Evolutionary conservation across 2,113 vertebrate genomes (phyloP).

Genomic region (Shinisaurus crocodilurus): DNA sequence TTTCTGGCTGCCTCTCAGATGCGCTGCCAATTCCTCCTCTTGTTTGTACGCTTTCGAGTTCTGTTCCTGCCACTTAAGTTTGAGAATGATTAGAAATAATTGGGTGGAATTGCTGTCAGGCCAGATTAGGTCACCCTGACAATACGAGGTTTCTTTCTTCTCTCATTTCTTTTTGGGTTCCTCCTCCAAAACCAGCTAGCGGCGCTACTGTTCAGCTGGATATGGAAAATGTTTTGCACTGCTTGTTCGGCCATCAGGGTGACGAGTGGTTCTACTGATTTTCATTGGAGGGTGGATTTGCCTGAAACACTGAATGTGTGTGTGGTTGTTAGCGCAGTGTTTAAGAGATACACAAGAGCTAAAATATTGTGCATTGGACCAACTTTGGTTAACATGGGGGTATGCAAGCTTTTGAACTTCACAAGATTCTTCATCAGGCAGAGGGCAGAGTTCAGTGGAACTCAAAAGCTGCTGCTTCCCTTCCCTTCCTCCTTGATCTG

Average conservation of each 20-base stretch:
- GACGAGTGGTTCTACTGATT: background rate
- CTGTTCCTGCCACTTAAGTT: background rate
- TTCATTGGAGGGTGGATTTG: background rate
- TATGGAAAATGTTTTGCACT: too few relatives aligned
- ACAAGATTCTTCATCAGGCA: background rate
- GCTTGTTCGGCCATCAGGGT: background rate
- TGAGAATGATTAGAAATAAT: slow-evolving; percentile 4
- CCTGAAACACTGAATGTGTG: background rate
- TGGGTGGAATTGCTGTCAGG: background rate
- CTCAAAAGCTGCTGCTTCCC: background rate
- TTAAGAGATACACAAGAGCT: background rate
- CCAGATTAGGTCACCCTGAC: background rate
- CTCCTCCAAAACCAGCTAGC: too few relatives aligned
- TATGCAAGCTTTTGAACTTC: background rate
- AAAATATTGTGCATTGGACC: background rate
- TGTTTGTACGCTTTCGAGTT: background rate
- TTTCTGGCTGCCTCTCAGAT: background rate
- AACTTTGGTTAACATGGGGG: background rate
- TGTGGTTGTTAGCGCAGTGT: too few relatives aligned
- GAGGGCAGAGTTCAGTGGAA: background rate
- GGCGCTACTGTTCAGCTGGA: background rate
- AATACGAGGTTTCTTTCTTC: background rate
- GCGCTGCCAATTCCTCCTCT: background rate
- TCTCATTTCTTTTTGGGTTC: background rate
- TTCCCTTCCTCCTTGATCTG: background rate